phyloP scores from a whole-genome alignment of 2,797 vertebrate species.

The Bradypodion ventrale region DNA sequence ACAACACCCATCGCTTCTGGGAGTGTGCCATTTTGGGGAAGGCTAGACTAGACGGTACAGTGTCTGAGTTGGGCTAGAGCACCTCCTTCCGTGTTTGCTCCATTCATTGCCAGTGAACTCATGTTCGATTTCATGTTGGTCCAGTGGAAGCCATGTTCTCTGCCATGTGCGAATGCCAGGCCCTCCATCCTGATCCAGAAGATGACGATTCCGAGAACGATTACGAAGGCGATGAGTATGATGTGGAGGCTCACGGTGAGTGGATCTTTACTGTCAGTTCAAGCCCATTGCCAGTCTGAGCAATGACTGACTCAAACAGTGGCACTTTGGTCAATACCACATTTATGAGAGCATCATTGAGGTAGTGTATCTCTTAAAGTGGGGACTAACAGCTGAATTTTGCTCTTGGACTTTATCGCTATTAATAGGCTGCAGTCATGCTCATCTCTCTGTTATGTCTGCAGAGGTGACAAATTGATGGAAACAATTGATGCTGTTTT shows the following conservation, averaged over 20 bases:
- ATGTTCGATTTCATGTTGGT: slow-evolving; percentile 7
- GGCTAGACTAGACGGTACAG: not conserved
- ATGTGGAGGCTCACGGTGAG: slow-evolving; percentile 92
- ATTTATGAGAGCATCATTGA: not conserved
- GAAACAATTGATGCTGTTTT: not conserved
- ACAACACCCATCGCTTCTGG: no score
- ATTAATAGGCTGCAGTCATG: not conserved
- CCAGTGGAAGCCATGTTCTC: slow-evolving; percentile 95
- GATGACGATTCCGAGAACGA: slow-evolving; percentile 91
- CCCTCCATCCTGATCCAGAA: slow-evolving; percentile 92
- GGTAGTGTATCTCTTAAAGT: no score
- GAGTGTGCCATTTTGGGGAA: not conserved
- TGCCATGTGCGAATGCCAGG: slow-evolving; percentile 97
- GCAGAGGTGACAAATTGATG: not conserved
- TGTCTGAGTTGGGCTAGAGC: not conserved
- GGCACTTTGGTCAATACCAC: not conserved
- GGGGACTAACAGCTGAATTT: no score
- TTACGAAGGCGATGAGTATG: slow-evolving; percentile 93
- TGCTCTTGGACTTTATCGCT: no score
- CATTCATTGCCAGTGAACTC: not conserved
- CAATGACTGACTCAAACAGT: not conserved
- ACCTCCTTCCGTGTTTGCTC: not conserved
- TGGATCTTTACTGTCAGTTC: slow-evolving; percentile 3
- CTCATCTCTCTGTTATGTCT: no score
- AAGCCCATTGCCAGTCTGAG: no score